Evolutionary conservation across 2,888 invertebrate species (phyloP).

Genomic region (Philonicus albiceps): DNA sequence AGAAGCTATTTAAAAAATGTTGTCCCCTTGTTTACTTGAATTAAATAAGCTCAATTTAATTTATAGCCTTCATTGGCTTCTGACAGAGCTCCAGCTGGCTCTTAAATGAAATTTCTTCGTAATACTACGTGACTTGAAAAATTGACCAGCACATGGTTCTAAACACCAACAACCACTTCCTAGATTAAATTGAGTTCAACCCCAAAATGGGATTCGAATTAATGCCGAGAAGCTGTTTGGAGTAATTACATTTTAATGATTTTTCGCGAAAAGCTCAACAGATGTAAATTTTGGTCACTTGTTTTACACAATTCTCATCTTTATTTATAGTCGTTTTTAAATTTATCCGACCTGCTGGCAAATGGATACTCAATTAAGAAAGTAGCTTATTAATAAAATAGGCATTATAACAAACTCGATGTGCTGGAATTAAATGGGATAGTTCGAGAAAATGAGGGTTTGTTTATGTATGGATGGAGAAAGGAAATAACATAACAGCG

Average conservation of each 20-base stretch:
- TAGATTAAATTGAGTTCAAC: neutral
- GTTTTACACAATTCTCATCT: neutral
- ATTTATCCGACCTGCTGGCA: neutral
- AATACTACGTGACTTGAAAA: slow-evolving; percentile 3
- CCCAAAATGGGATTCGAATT: neutral
- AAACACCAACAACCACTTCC: neutral
- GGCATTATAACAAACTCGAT: neutral
- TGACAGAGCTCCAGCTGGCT: neutral
- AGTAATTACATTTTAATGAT: slow-evolving; percentile 20
- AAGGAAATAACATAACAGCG: neutral
- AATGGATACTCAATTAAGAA: neutral
- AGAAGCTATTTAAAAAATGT: neutral
- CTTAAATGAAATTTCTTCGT: neutral
- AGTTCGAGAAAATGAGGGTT: neutral
- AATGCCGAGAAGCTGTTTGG: slow-evolving; percentile 1
- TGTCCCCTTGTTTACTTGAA: neutral
- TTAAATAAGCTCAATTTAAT: neutral
- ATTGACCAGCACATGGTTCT: neutral
- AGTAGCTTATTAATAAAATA: neutral
- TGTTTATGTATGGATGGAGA: no score
- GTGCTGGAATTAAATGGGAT: neutral
- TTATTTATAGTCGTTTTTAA: neutral
- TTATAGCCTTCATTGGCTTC: neutral
- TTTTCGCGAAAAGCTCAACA: neutral
- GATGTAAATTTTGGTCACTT: neutral